These are phyloP conservation scores for Drosophila demipolita DNA, from an alignment of 2,888 invertebrate genomes.

Conservation along the genomic window DNA sequence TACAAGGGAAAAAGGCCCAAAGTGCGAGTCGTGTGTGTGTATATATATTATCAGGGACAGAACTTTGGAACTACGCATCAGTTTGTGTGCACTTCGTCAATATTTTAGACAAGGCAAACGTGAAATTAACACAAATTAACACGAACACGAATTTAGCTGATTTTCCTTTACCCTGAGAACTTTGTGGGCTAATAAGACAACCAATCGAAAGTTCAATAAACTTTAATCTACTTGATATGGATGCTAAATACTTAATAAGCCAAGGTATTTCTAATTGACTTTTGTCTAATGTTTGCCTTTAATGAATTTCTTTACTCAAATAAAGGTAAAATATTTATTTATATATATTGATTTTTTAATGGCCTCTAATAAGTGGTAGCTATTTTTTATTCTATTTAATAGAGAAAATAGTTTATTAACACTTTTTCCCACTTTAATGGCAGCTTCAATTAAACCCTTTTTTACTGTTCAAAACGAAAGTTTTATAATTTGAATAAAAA, in stretches of 20 bases:
- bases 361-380: neutral
- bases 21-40: conserved; percentile 8
- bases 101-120: conserved; percentile 50
- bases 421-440: no score
- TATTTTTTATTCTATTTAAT: neutral
- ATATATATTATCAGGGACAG: conserved; percentile 52
- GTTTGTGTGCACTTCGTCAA: conserved; percentile 55
- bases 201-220: conserved; percentile 64
- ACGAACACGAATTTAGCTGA: conserved; percentile 4
- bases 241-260: conserved; percentile 58
- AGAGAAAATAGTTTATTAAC: neutral
- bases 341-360: conserved; percentile 11
- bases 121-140: conserved; percentile 25
- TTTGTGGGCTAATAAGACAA: conserved; percentile 4
- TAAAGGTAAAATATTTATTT: conserved; percentile 4
- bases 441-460: no score
- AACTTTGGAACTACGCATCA: conserved; percentile 20
- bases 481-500: neutral
- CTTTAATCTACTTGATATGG: conserved; percentile 31
- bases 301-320: neutral
- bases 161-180: neutral
- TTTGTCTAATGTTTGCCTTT: neutral
- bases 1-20: neutral
- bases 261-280: neutral
- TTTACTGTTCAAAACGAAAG: neutral